Percentiles rank a stretch among this genome's conserved stretches.
phyloP scores from a whole-genome alignment of 1,140 invertebrate genomes.

The Anthonomus grandis region DNA sequence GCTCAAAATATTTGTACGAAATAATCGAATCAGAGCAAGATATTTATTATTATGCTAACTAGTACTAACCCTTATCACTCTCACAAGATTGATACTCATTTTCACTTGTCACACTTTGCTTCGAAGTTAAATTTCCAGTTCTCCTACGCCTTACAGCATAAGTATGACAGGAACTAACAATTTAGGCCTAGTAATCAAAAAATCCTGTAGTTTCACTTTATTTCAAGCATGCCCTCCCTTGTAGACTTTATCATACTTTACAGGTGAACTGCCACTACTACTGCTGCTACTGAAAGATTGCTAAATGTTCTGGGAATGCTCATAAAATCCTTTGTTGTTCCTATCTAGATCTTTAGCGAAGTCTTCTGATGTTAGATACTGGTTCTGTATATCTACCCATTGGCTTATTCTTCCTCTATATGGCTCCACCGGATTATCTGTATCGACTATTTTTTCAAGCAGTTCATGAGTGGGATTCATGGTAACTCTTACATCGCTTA shows the following conservation, averaged over 20 bases:
- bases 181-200: conserved; percentile 77
- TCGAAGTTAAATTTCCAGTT: conserved; percentile 72
- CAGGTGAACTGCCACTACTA: too few species aligned
- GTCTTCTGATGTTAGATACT: conserved; percentile 29
- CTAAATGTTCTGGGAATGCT: conserved; percentile 37
- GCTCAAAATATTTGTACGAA: too few species aligned
- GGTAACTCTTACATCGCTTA: conserved; percentile 16
- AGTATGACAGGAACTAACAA: conserved; percentile 84
- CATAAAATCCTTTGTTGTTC: conserved; percentile 44
- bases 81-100: too few species aligned
- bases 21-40: too few species aligned
- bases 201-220: too few species aligned
- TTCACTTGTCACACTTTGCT: too few species aligned
- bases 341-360: conserved; percentile 20
- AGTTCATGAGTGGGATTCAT: conserved; percentile 23
- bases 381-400: conserved; percentile 45
- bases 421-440: conserved; percentile 13
- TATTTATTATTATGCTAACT: too few species aligned
- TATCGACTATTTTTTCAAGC: conserved; percentile 16
- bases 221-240: conserved; percentile 39
- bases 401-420: conserved; percentile 29
- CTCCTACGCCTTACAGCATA: conserved; percentile 73
- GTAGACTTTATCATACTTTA: conserved; percentile 27
- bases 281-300: too few species aligned
- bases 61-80: too few species aligned